Evolutionary conservation across 2,113 vertebrate species (phyloP).

Genomic region (Microcebus murinus): DNA sequence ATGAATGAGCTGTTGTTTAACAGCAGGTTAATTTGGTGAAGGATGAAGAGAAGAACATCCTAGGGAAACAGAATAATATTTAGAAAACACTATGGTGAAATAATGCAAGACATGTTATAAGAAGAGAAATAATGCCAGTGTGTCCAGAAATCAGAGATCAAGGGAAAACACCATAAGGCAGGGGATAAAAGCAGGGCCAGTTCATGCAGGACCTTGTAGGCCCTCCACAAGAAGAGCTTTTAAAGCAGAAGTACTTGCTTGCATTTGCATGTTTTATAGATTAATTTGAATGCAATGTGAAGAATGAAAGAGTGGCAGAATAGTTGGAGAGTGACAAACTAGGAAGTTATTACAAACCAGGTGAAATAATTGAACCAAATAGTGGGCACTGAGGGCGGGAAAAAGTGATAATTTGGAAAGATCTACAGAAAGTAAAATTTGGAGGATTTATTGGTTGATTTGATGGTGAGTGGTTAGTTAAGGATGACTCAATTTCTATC

Average conservation of each 20-base stretch:
- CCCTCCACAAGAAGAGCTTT: background rate
- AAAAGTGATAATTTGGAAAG: background rate
- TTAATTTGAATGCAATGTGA: background rate
- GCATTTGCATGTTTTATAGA: background rate
- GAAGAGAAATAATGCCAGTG: background rate
- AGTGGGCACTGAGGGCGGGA: background rate
- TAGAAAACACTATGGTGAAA: background rate
- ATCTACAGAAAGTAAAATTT: background rate
- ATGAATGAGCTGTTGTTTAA: background rate
- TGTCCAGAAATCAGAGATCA: background rate
- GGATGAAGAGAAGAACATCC: background rate
- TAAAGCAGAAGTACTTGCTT: background rate
- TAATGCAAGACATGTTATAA: background rate
- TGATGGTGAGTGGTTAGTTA: background rate
- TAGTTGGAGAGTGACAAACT: background rate
- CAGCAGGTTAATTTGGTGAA: background rate
- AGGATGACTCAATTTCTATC: background rate
- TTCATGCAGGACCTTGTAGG: background rate
- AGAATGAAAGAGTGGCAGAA: background rate
- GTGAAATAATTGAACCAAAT: background rate
- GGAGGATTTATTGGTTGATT: background rate
- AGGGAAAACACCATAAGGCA: background rate
- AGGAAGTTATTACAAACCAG: background rate
- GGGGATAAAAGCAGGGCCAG: background rate
- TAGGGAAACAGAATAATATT: background rate